Base-by-base conservation (phyloP, 2,113 vertebrate genomes). In the Mobula birostris region DNA sequence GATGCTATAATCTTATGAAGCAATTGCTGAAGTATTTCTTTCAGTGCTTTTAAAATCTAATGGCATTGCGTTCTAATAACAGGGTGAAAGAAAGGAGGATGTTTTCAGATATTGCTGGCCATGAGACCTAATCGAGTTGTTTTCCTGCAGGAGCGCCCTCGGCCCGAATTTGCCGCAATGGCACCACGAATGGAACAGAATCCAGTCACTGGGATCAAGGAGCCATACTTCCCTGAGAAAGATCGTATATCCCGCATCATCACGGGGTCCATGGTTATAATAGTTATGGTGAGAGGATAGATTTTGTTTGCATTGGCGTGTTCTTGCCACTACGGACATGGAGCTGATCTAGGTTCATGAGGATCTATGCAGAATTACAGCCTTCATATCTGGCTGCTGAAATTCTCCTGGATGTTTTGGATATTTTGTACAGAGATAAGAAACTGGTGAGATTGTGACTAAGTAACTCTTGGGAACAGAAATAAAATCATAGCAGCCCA, bases 201-300 rank as follows among this genome's bases (percentile, higher is more conserved):
- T 94, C 97, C 97, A 14, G 95, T 97, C 95, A 98, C 97, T 0
- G 97, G 97, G 2, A 95, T 97, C 66, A 98, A 97, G 95, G 97
- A 97, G 94, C 97, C 97, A 0, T 96, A 97, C 95, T 98, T 98
- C 94, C 96, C 97, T 0, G 95, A 96, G 76, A 95, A 94, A 36
- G 96, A 96, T 82, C 95, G 95, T 8, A 94, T 97, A 56, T 95
- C 97, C 0, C 96, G 96, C 40, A 96, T 97, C 96, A 94, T 97
- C 94, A 97, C 96, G 0, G 96, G 97, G 66, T 97, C 97, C 79
- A 97, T 97, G 96, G 97, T 97, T 95, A 97, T 98, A 74, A 88
- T 97, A 3, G 94, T 97, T 94, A 97, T 97, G 97, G 97, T 98
- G 94, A 97, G 96, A 76, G 27, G 36, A 29, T 5, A 79, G 8